phyloP scores from a whole-genome alignment of 2,888 invertebrate genomes.

The Mythimna impura region DNA sequence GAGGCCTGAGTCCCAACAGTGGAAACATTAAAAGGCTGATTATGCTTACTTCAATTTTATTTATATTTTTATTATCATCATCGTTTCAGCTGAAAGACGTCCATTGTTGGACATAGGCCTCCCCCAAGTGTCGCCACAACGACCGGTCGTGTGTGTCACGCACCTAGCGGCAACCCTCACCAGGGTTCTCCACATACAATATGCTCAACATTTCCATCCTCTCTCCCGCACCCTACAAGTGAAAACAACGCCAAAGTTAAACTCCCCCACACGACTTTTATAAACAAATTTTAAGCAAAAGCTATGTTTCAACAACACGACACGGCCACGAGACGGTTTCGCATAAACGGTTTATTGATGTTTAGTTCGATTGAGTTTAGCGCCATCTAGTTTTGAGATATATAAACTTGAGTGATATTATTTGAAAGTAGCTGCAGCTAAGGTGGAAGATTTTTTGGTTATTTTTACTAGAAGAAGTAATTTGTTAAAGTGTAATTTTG shows the following conservation, averaged over 20 bases:
- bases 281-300: conserved; percentile 54
- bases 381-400: conserved; percentile 35
- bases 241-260: conserved; percentile 32
- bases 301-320: conserved; percentile 54
- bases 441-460: neutral
- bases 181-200: neutral
- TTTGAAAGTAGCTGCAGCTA: neutral
- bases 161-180: too few relatives aligned
- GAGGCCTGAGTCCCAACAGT: too few relatives aligned
- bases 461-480: neutral
- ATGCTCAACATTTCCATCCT: conserved; percentile 7
- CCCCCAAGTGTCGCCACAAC: too few relatives aligned
- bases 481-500: too few relatives aligned
- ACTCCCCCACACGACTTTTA: conserved; percentile 24
- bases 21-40: too few relatives aligned
- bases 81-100: neutral
- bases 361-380: conserved; percentile 25
- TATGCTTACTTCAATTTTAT: too few relatives aligned
- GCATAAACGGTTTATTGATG: conserved; percentile 52
- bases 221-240: neutral
- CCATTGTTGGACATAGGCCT: too few relatives aligned
- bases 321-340: conserved; percentile 38
- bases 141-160: too few relatives aligned
- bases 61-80: too few relatives aligned
- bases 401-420: neutral